Evolutionary conservation across 2,888 invertebrate species (phyloP).

Genomic region (Eucriotettix oculatus): DNA sequence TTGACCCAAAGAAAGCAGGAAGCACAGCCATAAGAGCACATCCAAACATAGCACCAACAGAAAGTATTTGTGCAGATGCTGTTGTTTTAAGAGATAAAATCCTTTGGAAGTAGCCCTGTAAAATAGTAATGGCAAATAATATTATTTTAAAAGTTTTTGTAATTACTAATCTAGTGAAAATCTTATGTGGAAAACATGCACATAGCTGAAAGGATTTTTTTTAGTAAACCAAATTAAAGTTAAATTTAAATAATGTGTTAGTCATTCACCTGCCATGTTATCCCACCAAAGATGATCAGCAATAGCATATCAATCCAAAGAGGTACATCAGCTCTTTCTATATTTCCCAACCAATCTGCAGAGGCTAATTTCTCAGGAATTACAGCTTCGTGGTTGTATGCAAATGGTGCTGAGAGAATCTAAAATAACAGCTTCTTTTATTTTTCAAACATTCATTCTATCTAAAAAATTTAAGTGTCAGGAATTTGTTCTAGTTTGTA

Average conservation of each 20-base stretch:
- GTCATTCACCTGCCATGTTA: slow-evolving; percentile 44
- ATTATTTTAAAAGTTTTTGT: background rate
- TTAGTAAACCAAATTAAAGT: no score
- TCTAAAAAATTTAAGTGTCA: no score
- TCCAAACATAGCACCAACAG: slow-evolving; percentile 46
- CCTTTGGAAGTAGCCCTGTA: slow-evolving; percentile 46
- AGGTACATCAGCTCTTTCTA: slow-evolving; percentile 28
- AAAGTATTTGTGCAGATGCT: slow-evolving; percentile 40
- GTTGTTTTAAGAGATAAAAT: slow-evolving; percentile 48
- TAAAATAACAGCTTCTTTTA: slow-evolving; percentile 16
- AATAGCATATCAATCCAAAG: slow-evolving; percentile 40
- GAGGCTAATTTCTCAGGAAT: slow-evolving; percentile 22
- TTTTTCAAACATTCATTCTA: no score
- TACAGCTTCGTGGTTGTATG: slow-evolving; percentile 37
- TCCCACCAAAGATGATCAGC: slow-evolving; percentile 44
- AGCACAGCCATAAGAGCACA: slow-evolving; percentile 47
- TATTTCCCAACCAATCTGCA: slow-evolving; percentile 37
- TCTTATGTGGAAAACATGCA: no score
- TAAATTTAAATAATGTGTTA: no score
- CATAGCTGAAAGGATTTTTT: no score
- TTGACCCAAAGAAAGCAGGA: slow-evolving; percentile 46
- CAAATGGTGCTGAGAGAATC: slow-evolving; percentile 47
- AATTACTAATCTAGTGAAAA: background rate
- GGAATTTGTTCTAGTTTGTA: no score
- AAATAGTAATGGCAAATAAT: slow-evolving; percentile 1